Percentiles rank a stretch among this genome's conserved stretches.
Evolutionary conservation across 2,797 vertebrate species (phyloP).

Genomic region (Danio aesculapii): DNA sequence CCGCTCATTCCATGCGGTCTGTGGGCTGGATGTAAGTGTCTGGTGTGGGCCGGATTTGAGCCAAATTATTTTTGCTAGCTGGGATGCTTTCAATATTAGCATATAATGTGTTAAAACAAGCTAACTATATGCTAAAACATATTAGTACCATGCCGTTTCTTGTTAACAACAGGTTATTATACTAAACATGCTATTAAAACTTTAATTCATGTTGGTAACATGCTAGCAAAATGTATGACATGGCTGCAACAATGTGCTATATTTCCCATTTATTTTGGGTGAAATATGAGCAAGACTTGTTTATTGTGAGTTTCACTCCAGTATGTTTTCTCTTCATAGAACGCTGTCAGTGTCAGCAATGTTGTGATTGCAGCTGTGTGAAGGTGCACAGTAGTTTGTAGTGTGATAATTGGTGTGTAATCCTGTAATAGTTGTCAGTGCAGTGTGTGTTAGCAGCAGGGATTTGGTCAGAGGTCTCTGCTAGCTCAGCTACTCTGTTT

Average conservation of each 20-base stretch:
- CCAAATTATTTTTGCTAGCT: too few relatives aligned
- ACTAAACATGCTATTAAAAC: too few relatives aligned
- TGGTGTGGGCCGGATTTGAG: too few relatives aligned
- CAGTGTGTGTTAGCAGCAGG: constrained; percentile 15
- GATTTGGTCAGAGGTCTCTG: constrained; percentile 30
- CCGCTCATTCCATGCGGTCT: too few relatives aligned
- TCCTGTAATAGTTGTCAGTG: constrained; percentile 1
- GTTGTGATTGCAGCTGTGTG: not conserved
- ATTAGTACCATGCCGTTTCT: too few relatives aligned
- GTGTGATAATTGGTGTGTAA: constrained; percentile 34
- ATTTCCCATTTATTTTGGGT: not conserved
- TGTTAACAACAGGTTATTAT: too few relatives aligned
- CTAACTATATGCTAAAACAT: too few relatives aligned
- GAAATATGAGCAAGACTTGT: not conserved
- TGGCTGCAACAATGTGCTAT: not conserved
- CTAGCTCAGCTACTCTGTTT: constrained; percentile 42
- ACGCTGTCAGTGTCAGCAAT: constrained; percentile 7
- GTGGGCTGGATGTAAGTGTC: too few relatives aligned
- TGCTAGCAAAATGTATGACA: too few relatives aligned
- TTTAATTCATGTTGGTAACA: too few relatives aligned
- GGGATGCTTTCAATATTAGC: too few relatives aligned
- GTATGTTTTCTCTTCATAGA: not conserved
- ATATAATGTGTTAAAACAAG: too few relatives aligned
- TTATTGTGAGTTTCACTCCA: not conserved
- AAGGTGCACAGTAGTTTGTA: constrained; percentile 2